Evolutionary conservation across 1,140 invertebrate species (phyloP), one percentile per base, ranked within the genome.

Genomic region (Panagrolaimus sp.): DNA sequence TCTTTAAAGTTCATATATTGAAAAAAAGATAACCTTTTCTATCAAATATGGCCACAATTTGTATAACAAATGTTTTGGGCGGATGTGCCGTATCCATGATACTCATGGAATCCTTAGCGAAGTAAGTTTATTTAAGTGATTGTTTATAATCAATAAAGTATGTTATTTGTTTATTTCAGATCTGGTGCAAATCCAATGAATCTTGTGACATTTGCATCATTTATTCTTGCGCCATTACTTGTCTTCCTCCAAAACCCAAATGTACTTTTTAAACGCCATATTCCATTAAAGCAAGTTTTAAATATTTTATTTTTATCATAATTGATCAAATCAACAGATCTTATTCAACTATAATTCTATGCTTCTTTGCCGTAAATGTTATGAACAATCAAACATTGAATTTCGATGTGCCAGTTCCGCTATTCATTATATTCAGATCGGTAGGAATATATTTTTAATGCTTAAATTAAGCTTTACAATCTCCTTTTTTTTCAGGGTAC

Each of bases 401-500:
- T 81, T 97, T 95, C 79, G 94, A 96, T 81, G 94, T 98, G 81
- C 90, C 95, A 0, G 94, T 98, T 89, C 94, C 95, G 12, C 85
- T 98, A 8, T 94, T 97, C 83, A 96, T 98, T 90, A 97, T 98
- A 83, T 97, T 98, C 83, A 88, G 94, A 87, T 89, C 94, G 43
- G 91, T 92, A 86, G 88, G 52, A 26, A 68, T 28, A 14, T 12
- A 52, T 67, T 52, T 43, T 48, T 32, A 46, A 21, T 67, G 15
- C 17, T 43, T 48, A 73, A 73, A 14, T 28, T 68, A 10, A 24
- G 43, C 4, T 65, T 58, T 43, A 28, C 47, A 17, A 58, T 63
- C 44, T 26, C 43, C 65, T 67, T 7, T 24, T 65, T 65, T 45
- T 28, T 45, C 43, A 74, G 73, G 71, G 73, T 32, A 74, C 94